Evolutionary conservation across 2,113 vertebrate genomes (phyloP).

Genomic region (Chaetops frenatus): DNA sequence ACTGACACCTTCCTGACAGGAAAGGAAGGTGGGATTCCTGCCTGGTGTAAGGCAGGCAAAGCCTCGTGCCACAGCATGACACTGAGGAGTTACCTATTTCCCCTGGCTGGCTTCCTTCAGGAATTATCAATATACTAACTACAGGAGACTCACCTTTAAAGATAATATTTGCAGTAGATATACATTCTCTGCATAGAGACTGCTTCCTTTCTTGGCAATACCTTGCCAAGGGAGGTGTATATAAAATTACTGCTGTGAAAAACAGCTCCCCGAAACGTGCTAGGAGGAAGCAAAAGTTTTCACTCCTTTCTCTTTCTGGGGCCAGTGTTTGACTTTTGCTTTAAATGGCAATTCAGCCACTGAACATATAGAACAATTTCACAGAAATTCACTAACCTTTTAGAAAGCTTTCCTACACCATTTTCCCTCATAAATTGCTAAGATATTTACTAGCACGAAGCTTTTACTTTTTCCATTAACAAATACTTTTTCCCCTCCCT

Average conservation of each 20-base stretch:
- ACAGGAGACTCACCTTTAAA: fast-evolving
- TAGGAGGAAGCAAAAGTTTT: not conserved
- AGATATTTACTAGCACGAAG: constrained; percentile 22
- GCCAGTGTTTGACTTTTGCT: not conserved
- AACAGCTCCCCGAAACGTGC: not conserved
- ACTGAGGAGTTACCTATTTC: fast-evolving
- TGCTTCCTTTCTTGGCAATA: not conserved
- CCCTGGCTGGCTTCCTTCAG: not conserved
- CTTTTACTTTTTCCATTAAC: constrained; percentile 12
- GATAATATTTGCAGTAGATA: fast-evolving
- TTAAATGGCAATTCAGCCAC: not conserved
- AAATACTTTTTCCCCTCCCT: not conserved
- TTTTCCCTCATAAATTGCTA: not conserved
- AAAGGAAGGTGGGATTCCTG: not conserved
- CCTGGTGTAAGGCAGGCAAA: not conserved
- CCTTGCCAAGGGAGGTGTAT: not conserved
- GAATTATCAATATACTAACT: not conserved
- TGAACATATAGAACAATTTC: not conserved
- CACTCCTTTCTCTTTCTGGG: not conserved
- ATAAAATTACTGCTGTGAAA: not conserved
- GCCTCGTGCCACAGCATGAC: not conserved
- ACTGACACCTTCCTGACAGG: not conserved
- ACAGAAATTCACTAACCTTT: constrained; percentile 43
- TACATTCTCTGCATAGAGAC: not conserved
- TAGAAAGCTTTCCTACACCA: not conserved